Evolutionary conservation across 2,888 invertebrate species (phyloP).

Genomic region (Platerodrilus igneus): DNA sequence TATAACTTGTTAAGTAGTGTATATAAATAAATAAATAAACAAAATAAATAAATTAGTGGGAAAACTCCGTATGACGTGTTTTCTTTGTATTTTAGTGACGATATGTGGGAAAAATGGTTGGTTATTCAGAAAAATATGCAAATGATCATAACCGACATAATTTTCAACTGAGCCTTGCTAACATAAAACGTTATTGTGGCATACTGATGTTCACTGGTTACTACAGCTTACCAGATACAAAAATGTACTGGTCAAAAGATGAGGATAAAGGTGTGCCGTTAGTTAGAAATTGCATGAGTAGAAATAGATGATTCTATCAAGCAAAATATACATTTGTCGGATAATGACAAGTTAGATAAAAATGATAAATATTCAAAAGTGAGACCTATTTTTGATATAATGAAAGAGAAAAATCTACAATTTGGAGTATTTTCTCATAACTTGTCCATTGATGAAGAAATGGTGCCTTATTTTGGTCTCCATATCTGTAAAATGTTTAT

Average conservation of each 20-base stretch:
- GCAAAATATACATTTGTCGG: slow-evolving; percentile 22
- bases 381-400: slow-evolving; percentile 26
- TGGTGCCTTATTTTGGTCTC: slow-evolving; percentile 29
- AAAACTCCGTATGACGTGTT: slow-evolving; percentile 9
- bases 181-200: not conserved
- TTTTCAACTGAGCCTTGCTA: not conserved
- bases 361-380: no score
- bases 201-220: no score
- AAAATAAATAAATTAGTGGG: slow-evolving; percentile 1
- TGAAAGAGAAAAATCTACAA: slow-evolving; percentile 28
- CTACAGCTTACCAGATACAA: no score
- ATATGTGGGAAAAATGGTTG: slow-evolving; percentile 2
- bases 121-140: slow-evolving; percentile 4
- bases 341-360: slow-evolving; percentile 27
- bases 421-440: slow-evolving; percentile 29
- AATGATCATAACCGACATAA: not conserved
- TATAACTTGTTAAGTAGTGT: no score
- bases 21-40: no score
- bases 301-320: no score
- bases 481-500: slow-evolving; percentile 35
- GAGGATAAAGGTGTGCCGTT: no score
- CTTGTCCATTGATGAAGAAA: slow-evolving; percentile 32
- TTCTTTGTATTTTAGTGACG: slow-evolving; percentile 8
- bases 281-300: no score
- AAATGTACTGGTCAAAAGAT: slow-evolving; percentile 20